Conservation (phyloP, 1,140 invertebrate genomes). For the Venturia canescens region DNA sequence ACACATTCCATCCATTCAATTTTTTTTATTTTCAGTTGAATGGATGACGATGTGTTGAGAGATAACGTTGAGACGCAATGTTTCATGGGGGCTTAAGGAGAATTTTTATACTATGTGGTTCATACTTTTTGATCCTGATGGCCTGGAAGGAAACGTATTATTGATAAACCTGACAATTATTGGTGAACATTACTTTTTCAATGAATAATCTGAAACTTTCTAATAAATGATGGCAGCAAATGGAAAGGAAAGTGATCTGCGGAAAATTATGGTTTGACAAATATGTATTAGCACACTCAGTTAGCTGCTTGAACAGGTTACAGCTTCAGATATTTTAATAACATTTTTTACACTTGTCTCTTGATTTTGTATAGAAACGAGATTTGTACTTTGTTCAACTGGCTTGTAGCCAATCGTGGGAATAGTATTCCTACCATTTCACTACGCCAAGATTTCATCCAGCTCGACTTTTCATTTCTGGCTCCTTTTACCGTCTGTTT, state of each 20-base stretch:
- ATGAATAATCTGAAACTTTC: too few relatives aligned
- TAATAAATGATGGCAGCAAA: too few relatives aligned
- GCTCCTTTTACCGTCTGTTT: constrained; percentile 51
- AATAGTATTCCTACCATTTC: constrained; percentile 42
- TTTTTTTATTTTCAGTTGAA: too few relatives aligned
- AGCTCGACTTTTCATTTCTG: constrained; percentile 55
- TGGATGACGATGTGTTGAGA: too few relatives aligned
- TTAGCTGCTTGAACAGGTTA: constrained; percentile 45
- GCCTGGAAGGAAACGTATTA: too few relatives aligned
- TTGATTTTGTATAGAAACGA: constrained; percentile 28
- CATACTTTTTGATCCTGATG: too few relatives aligned
- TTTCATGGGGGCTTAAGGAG: too few relatives aligned
- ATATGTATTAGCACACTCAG: not conserved
- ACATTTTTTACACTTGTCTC: constrained; percentile 64
- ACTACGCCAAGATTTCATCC: constrained; percentile 51
- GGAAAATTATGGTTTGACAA: not conserved
- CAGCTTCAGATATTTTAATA: constrained; percentile 60
- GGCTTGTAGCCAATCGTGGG: constrained; percentile 63
- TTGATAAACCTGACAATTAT: too few relatives aligned
- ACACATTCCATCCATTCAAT: too few relatives aligned
- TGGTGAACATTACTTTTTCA: too few relatives aligned
- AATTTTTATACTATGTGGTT: too few relatives aligned
- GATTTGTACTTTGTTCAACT: constrained; percentile 53
- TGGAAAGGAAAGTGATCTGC: not conserved
- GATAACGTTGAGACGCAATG: too few relatives aligned